Evolutionary conservation across 2,113 vertebrate species (phyloP).

Genomic region (Perca fluviatilis): DNA sequence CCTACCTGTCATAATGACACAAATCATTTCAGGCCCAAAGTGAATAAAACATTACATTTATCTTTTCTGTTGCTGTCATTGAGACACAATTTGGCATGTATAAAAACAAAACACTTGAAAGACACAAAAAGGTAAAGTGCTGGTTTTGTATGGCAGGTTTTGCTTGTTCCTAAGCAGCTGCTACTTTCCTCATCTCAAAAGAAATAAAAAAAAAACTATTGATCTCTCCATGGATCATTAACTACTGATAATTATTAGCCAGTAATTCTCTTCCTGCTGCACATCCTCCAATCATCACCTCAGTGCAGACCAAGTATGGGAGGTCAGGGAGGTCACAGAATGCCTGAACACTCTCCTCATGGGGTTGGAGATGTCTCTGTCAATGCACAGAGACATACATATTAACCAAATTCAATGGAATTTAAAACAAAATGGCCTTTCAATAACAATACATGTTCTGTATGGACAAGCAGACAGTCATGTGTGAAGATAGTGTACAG

Average conservation of each 20-base stretch:
- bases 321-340: constrained; percentile 16
- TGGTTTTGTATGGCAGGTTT: neutral
- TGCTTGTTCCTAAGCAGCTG: neutral
- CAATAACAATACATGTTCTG: no score
- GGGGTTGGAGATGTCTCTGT: neutral
- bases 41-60: neutral
- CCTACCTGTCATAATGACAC: constrained; percentile 20
- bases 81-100: neutral
- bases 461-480: no score
- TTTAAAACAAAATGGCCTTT: no score
- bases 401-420: no score
- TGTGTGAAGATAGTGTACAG: no score
- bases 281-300: constrained; percentile 24
- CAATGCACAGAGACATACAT: neutral
- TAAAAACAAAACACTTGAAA: neutral
- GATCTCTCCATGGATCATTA: neutral
- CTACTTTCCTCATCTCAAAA: neutral
- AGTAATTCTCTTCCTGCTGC: neutral
- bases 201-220: neutral
- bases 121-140: neutral
- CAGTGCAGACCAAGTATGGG: neutral
- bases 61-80: neutral
- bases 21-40: neutral
- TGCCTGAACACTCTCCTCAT: neutral
- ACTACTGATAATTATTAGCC: neutral